Percentiles rank a stretch among this genome's conserved stretches.
Conservation (phyloP, 1,140 invertebrate species). For the Drosophila dunni region DNA sequence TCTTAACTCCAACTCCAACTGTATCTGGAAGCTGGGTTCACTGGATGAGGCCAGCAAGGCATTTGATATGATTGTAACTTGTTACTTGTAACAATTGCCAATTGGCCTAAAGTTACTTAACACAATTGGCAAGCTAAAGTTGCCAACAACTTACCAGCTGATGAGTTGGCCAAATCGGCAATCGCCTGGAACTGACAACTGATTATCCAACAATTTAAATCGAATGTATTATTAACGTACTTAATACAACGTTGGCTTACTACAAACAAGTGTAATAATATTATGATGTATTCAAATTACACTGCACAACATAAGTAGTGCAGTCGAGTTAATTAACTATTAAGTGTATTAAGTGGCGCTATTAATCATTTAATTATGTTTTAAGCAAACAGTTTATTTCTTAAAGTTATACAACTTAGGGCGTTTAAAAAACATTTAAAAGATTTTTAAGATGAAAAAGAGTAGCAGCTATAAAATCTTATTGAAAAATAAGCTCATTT, state of each 20-base stretch:
- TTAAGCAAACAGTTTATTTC: too few species aligned
- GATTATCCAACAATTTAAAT: constrained; percentile 35
- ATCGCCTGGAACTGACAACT: constrained; percentile 26
- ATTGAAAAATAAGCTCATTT: too few species aligned
- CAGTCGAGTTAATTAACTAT: too few species aligned
- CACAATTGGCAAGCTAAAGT: constrained; percentile 8
- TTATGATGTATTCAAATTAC: constrained; percentile 32
- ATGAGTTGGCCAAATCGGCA: constrained; percentile 23
- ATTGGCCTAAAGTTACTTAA: constrained; percentile 27
- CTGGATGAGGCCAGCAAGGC: constrained; percentile 8
- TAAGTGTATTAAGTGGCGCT: too few species aligned
- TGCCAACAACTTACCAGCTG: not conserved
- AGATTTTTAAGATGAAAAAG: too few species aligned
- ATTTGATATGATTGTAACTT: constrained; percentile 9
- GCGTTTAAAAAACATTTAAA: too few species aligned
- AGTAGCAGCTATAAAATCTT: too few species aligned
- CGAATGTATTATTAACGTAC: constrained; percentile 8
- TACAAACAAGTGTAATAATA: constrained; percentile 6
- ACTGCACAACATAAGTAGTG: constrained; percentile 4
- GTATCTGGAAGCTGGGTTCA: constrained; percentile 9
- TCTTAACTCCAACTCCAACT: not conserved
- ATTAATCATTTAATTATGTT: too few species aligned
- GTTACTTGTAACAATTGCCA: constrained; percentile 9
- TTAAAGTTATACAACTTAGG: too few species aligned
- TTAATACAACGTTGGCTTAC: constrained; percentile 5